A percentile compares a stretch with the other conserved stretches of the same genome.
Conservation (phyloP, 2,888 invertebrate genomes). For the Harmothoe impar region DNA sequence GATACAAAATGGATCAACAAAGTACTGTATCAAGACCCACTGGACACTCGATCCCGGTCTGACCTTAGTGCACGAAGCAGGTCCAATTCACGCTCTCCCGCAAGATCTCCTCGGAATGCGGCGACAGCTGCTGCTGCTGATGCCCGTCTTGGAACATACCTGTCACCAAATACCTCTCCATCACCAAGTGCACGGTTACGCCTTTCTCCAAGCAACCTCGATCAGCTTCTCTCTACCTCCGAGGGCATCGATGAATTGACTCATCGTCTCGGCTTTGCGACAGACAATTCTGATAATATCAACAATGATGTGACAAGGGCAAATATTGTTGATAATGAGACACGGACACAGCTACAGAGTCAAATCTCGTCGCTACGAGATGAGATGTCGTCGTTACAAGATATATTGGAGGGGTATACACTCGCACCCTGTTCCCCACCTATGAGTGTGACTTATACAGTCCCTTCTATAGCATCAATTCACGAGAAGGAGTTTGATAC, state of each 20-base stretch:
- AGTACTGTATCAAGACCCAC: slow-evolving; percentile 25
- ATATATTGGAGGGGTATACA: slow-evolving; percentile 31
- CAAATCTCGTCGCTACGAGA: slow-evolving; percentile 45
- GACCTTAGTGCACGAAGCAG: not conserved
- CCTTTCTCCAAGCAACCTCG: not conserved
- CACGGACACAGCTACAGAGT: not conserved
- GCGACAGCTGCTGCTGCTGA: not conserved
- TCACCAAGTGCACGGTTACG: not conserved
- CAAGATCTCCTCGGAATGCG: not conserved
- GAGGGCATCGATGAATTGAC: slow-evolving; percentile 27
- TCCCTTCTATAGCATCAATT: not conserved
- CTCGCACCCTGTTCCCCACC: not conserved
- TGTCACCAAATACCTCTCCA: not conserved
- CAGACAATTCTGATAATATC: not conserved
- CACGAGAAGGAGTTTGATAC: not conserved
- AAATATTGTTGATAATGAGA: no score
- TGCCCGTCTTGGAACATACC: not conserved
- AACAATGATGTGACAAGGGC: not conserved
- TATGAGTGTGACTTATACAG: not conserved
- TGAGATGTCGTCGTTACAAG: slow-evolving; percentile 14
- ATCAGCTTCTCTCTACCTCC: not conserved
- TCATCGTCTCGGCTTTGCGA: not conserved
- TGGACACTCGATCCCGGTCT: not conserved
- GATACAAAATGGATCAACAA: slow-evolving; percentile 37
- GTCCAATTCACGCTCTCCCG: not conserved